Base-by-base conservation (phyloP, 2,113 vertebrate genomes). In the Tretioscincus oriximinensis region DNA sequence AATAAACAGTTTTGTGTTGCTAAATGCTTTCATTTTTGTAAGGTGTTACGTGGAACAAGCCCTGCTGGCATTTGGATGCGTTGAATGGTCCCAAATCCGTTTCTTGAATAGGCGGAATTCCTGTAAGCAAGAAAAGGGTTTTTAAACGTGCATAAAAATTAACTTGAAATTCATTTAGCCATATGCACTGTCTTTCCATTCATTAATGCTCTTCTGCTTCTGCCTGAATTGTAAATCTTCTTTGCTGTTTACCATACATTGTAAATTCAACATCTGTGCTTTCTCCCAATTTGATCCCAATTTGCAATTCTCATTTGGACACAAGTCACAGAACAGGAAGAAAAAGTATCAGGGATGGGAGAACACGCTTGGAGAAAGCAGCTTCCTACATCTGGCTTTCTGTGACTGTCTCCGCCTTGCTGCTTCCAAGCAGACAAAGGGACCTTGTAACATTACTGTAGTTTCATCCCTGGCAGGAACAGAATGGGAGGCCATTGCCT, bases 1-100 rank as follows among this genome's bases (percentile, higher is more conserved):
- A 94, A 93, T 93, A 92, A 94, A 91, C 88, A 91, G 90, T 93
- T 94, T 94, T 93, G 89, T 94, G 89, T 92, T 94, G 92, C 92
- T 94, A 93, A 91, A 92, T 81, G 86, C 77, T 73, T 58, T 28
- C 31, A 60, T 74, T 77, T 58, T 76, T 20, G 73, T 67, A 54
- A 12, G 83, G 70, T 90, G 12, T 31, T 87, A 82, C 77, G 76
- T 78, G 82, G 90, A 90, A 85, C 86, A 76, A 91, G 82, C 83
- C 88, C 76, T 2, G 54, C 84, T 71, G 45, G 20, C 18, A 3
- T 28, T 81, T 85, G 74, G 89, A 64, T 83, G 88, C 81, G 67
- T 90, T 80, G 73, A 81, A 73, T 86, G 18, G 29, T 83, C 14
- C 28, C 1, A 18, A 26, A 86, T 87, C 69, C 82, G 76, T 68